These are phyloP conservation scores for Hemicrepidius hirtus DNA, from an alignment of 2,888 invertebrate species.

Conservation along the genomic window DNA sequence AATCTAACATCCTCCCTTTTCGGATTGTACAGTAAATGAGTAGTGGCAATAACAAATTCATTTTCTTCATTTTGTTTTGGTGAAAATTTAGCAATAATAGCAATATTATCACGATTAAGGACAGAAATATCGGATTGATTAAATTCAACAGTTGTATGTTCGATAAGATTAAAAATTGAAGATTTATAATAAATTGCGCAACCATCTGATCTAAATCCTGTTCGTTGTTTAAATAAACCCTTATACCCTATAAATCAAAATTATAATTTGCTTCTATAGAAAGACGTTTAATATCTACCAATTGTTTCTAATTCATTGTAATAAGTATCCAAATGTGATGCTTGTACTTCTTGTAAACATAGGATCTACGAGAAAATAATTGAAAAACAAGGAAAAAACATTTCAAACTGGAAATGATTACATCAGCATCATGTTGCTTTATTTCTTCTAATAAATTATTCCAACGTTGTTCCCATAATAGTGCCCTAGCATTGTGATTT, in stretches of 20 bases:
- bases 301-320: constrained; percentile 63
- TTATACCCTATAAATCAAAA: constrained; percentile 77
- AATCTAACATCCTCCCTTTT: constrained; percentile 90
- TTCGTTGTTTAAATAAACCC: constrained; percentile 88
- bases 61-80: constrained; percentile 73
- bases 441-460: constrained; percentile 76
- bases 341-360: constrained; percentile 94
- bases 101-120: constrained; percentile 92
- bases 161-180: constrained; percentile 79
- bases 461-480: constrained; percentile 84
- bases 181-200: constrained; percentile 90
- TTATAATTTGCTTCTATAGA: not conserved
- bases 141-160: constrained; percentile 83
- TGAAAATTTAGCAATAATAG: constrained; percentile 83
- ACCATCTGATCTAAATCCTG: constrained; percentile 88
- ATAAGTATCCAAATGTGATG: constrained; percentile 73
- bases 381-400: constrained; percentile 27
- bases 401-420: constrained; percentile 64
- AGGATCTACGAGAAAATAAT: constrained; percentile 78
- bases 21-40: constrained; percentile 96
- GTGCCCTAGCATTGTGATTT: constrained; percentile 74
- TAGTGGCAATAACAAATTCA: constrained; percentile 89
- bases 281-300: constrained; percentile 64
- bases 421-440: constrained; percentile 75
- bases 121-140: constrained; percentile 77